A percentile compares a stretch with the other conserved stretches of the same genome.
Conservation (phyloP, 2,888 invertebrate species). For the Tachina grossa region DNA sequence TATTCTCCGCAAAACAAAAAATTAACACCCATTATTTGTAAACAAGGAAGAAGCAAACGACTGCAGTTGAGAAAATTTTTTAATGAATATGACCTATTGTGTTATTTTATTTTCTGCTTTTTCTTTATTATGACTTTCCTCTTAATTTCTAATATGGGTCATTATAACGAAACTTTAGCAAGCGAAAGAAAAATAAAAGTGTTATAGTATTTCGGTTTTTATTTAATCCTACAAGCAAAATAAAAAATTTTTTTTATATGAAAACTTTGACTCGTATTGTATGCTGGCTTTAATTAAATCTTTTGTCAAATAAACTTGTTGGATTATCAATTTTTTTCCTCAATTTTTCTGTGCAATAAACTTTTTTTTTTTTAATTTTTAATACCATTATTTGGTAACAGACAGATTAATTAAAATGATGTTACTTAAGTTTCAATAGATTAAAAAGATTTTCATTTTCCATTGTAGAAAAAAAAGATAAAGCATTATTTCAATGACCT, state of each 20-base stretch:
- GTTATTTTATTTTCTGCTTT: not conserved
- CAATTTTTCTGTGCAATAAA: not conserved
- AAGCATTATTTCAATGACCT: slow-evolving; percentile 3
- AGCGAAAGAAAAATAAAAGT: not conserved
- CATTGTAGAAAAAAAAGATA: not conserved
- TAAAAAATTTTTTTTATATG: not conserved
- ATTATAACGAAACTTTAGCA: not conserved
- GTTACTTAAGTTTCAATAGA: not conserved
- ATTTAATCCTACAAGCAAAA: not conserved
- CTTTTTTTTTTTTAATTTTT: not conserved
- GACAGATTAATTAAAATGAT: slow-evolving; percentile 29
- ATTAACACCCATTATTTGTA: too few species aligned
- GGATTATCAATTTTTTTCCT: not conserved
- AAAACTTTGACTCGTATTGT: not conserved
- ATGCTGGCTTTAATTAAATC: slow-evolving; percentile 39
- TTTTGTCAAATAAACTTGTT: slow-evolving; percentile 37
- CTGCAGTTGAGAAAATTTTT: slow-evolving; percentile 10
- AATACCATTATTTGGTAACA: not conserved
- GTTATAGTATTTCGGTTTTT: too few species aligned
- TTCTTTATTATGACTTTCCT: slow-evolving; percentile 16
- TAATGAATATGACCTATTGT: slow-evolving; percentile 37
- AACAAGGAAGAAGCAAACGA: not conserved
- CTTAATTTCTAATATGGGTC: not conserved
- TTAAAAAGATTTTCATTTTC: slow-evolving; percentile 7
- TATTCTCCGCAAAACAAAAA: too few species aligned